Evolutionary conservation across 1,140 invertebrate species (phyloP).

Genomic region (Planococcus citri): DNA sequence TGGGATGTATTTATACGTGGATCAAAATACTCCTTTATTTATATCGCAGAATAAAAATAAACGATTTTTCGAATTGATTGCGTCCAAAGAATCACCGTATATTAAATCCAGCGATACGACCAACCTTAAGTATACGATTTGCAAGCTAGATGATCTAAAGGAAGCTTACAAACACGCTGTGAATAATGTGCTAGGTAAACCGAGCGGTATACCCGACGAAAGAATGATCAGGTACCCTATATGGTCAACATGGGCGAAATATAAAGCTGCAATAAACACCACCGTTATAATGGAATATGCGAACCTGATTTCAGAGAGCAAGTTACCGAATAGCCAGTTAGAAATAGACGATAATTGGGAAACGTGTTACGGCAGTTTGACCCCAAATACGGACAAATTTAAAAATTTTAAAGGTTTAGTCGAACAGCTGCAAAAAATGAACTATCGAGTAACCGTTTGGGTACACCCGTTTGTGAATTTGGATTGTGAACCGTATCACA

Average conservation of each 20-base stretch:
- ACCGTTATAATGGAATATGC: conserved; percentile 53
- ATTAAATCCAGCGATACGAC: conserved; percentile 35
- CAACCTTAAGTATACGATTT: conserved; percentile 30
- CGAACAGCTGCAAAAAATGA: conserved; percentile 20
- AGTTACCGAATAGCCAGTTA: conserved; percentile 64
- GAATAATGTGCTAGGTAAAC: conserved; percentile 42
- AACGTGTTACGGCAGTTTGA: conserved; percentile 68
- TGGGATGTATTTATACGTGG: conserved; percentile 49
- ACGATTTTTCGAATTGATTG: neutral
- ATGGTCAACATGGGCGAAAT: conserved; percentile 86
- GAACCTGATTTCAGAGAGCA: conserved; percentile 49
- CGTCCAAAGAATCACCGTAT: neutral
- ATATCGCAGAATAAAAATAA: conserved; percentile 30
- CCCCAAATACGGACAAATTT: conserved; percentile 31
- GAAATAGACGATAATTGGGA: conserved; percentile 91
- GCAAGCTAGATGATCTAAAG: conserved; percentile 39
- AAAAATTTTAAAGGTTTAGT: neutral
- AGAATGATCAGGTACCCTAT: conserved; percentile 50
- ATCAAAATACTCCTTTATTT: conserved; percentile 50
- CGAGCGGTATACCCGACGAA: conserved; percentile 46
- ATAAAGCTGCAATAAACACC: conserved; percentile 55
- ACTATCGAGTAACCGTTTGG: conserved; percentile 56
- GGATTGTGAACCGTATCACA: conserved; percentile 49
- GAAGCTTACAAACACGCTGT: conserved; percentile 49
- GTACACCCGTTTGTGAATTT: conserved; percentile 80